Evolutionary conservation across 2,888 invertebrate genomes (phyloP).

Genomic region (Brenthis hecate): DNA sequence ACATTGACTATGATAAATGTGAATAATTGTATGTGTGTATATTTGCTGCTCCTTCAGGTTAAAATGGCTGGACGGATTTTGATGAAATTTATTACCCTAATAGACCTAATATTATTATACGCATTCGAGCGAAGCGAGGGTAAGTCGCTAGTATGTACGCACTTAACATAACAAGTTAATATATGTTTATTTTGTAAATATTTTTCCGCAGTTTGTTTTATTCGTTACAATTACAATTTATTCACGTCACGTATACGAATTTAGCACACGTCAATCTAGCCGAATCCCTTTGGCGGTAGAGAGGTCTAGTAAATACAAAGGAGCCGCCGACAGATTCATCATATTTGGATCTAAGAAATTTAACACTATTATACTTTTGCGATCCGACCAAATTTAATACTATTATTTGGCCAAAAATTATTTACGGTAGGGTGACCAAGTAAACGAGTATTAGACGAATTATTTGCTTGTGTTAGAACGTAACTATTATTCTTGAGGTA

Average conservation of each 20-base stretch:
- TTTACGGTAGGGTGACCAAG: slow-evolving; percentile 49
- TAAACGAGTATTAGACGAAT: background rate
- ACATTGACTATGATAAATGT: too few species aligned
- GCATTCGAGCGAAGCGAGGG: too few species aligned
- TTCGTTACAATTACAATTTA: background rate
- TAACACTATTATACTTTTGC: slow-evolving; percentile 72
- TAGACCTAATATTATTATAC: too few species aligned
- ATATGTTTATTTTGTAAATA: background rate
- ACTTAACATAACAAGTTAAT: too few species aligned
- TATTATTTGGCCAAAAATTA: slow-evolving; percentile 63
- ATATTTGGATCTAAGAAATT: slow-evolving; percentile 73
- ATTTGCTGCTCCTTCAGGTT: too few species aligned
- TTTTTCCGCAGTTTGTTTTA: background rate
- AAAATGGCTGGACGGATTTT: too few species aligned
- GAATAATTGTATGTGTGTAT: too few species aligned
- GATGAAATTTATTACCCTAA: too few species aligned
- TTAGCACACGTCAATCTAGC: slow-evolving; percentile 25
- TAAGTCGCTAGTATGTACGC: too few species aligned
- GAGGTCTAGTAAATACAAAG: slow-evolving; percentile 52
- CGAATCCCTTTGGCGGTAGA: slow-evolving; percentile 36
- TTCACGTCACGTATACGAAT: slow-evolving; percentile 34
- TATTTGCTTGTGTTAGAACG: background rate
- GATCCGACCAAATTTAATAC: slow-evolving; percentile 66
- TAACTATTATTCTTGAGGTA: too few species aligned
- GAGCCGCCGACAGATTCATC: slow-evolving; percentile 71